These are phyloP conservation scores for Bubalus kerabau DNA, from an alignment of 2,113 vertebrate genomes.

Conservation along the genomic window DNA sequence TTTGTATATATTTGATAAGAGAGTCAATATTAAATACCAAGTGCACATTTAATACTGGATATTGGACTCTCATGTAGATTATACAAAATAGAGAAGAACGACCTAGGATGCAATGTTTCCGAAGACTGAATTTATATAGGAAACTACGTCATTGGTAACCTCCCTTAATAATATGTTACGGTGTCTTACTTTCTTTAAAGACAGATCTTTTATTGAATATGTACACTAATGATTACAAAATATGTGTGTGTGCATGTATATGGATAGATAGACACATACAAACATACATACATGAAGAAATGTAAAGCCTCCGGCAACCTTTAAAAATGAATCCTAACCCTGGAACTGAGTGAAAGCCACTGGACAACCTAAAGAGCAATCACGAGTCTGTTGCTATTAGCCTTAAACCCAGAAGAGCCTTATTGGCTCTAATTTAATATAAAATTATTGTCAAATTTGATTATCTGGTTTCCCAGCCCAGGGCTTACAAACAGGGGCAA, in stretches of 20 bases:
- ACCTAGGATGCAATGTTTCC: not conserved
- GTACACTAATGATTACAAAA: not conserved
- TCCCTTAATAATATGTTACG: not conserved
- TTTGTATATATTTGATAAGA: not conserved
- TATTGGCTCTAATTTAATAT: slow-evolving; percentile 48
- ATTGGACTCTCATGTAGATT: not conserved
- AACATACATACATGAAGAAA: not conserved
- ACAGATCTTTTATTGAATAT: not conserved
- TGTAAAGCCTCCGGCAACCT: not conserved
- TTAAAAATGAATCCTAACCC: not conserved
- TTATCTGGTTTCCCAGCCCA: slow-evolving; percentile 22
- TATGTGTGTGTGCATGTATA: fast-evolving
- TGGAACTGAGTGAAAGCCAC: not conserved
- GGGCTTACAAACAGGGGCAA: not conserved
- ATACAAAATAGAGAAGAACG: not conserved
- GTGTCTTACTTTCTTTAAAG: not conserved
- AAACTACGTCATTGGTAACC: not conserved
- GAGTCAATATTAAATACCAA: not conserved
- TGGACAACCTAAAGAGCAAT: not conserved
- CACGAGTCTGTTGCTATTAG: slow-evolving; percentile 6
- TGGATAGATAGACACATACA: not conserved
- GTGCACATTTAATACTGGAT: not conserved
- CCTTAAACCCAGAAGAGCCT: slow-evolving; percentile 32
- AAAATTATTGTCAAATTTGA: slow-evolving; percentile 50
- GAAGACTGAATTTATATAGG: not conserved